Base-by-base conservation (phyloP, 2,113 vertebrate genomes). In the Pipa parva region DNA sequence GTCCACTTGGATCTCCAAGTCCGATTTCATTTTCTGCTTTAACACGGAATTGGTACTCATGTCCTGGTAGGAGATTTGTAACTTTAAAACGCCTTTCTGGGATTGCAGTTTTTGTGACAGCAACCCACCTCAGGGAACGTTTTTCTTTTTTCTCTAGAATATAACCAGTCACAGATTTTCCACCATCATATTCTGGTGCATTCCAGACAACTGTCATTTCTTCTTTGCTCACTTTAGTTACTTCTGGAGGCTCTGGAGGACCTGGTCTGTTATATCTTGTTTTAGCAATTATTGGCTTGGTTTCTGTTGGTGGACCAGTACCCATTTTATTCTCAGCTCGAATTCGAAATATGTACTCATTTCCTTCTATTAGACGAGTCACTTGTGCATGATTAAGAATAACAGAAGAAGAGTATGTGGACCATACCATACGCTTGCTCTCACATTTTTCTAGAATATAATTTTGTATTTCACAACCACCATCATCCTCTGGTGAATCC, bases 291-390 rank as follows among this genome's bases (percentile, higher is more conserved):
- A 99, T 85, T 63, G 94, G 81, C 29, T 93, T 92, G 55, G 88
- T 98, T 85, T 97, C 86, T 67, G 91, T 92, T 45, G 94, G 94
- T 74, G 95, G 93, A 20, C 97, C 97, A 63, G 95, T 92, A 28
- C 97, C 97, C 92, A 99, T 98, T 78, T 99, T 99, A 73, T 99
- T 99, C 74, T 99, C 97, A 73, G 97, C 95, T 76, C 97, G 91
- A 45, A 99, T 88, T 81, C 96, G 90, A 77, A 99, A 99, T 73
- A 93, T 93, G 66, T 99, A 99, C 78, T 97, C 92, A 74, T 95
- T 98, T 63, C 95, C 95, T 87, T 99, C 96, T 70, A 92, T 90
- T 15, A 99, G 94, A 36, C 93, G 92, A 58, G 93, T 95, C 63
- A 99, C 91, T 36, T 90, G 91, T 39, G 91, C 83, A 74, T 81